Evolutionary conservation across 2,888 invertebrate species (phyloP).

Genomic region (Clepsis dumicolana): DNA sequence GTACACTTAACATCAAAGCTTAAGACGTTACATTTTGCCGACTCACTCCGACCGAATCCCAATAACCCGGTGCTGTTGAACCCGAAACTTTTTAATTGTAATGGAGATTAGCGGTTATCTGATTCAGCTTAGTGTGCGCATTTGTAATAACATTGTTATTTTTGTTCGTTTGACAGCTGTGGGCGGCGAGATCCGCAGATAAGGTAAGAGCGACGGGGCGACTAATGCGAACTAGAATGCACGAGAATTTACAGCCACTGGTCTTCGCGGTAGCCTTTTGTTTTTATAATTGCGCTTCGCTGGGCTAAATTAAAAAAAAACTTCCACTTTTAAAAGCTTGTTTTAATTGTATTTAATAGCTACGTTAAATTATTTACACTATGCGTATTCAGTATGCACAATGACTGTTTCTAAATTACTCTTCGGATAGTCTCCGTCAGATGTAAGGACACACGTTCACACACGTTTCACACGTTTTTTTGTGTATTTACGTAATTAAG

Average conservation of each 20-base stretch:
- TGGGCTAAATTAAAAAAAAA: neutral
- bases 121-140: conserved; percentile 76
- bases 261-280: conserved; percentile 36
- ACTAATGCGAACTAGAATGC: conserved; percentile 60
- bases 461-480: no score
- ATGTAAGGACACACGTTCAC: no score
- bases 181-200: conserved; percentile 78
- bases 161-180: conserved; percentile 82
- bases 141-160: conserved; percentile 85
- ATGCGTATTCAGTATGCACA: no score
- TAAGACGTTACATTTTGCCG: conserved; percentile 23
- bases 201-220: conserved; percentile 61
- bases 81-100: conserved; percentile 82
- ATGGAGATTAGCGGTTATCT: conserved; percentile 83
- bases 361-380: neutral
- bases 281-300: conserved; percentile 18
- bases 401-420: no score
- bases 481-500: no score
- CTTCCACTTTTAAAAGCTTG: neutral
- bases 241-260: conserved; percentile 39
- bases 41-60: conserved; percentile 52
- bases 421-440: no score
- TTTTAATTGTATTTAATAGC: neutral
- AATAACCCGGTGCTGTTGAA: conserved; percentile 63
- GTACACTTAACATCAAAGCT: conserved; percentile 18